Base-by-base conservation (phyloP, 1,140 invertebrate species). In the Chymomyza costata region DNA sequence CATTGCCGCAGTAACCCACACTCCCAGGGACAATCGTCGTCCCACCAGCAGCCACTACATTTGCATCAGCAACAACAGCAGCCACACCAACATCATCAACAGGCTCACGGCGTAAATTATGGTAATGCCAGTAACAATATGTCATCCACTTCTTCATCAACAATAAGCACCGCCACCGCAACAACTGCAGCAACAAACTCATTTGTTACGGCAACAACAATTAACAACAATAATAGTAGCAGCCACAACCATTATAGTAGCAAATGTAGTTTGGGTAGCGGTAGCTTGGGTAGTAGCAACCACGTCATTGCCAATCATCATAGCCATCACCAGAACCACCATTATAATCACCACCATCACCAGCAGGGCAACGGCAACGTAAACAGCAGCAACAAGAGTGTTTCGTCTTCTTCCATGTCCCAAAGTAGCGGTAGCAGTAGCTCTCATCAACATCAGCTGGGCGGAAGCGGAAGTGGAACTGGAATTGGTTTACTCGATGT, bases 401-500 rank as follows among this genome's bases (percentile, higher is more conserved):
- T 32, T 30, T 48, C 44, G 28, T 34, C 34, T 8, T 28, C 37
- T 30, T 16, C 35, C 10, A 13, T 38, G 35, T 7, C 35, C 50
- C 52, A 15, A 40, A 64, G 34, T 68, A 69, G 45, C 65, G 48
- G 37, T 54, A 60, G 25, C 47, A 57, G 16, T 58, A 58, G 48
- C 51, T 64, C 74, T 57, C 52, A 66, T 39, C 49, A 64, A 35
- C 57, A 76, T 46, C 64, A 74, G 51, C 38, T 63, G 67, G 66
- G 58, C 58, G 71, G 69, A 67, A 83, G 70, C 71, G 81, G 81
- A 83, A 81, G 73, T 76, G 81, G 81, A 81, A 76, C 51, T 74
- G 60, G 78, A 64, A 74, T 66, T 78, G 66, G 52, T 63, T 50
- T 39, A 53, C 32, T 38, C 11, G 35, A 38, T 5, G 15, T 25